Conservation (phyloP, 2,797 vertebrate genomes). For the Molossus molossus region DNA sequence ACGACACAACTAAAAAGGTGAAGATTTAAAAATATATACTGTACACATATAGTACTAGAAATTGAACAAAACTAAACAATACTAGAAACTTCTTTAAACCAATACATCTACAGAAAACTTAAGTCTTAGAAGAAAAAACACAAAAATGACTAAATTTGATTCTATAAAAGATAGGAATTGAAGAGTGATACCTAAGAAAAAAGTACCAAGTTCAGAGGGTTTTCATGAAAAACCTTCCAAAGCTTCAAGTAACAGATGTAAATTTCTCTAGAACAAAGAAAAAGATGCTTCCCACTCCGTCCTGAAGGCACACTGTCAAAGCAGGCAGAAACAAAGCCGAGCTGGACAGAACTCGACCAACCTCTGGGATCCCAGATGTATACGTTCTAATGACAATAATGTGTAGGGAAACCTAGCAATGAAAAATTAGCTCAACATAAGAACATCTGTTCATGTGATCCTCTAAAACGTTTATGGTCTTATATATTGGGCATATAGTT, state of each 20-base stretch:
- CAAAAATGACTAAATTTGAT: neutral
- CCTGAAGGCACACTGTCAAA: neutral
- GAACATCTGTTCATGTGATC: neutral
- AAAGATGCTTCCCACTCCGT: neutral
- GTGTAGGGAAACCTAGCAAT: neutral
- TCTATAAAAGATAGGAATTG: neutral
- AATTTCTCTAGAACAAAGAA: neutral
- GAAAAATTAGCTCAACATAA: slow-evolving; percentile 24
- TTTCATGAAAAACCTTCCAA: slow-evolving; percentile 13
- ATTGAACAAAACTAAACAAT: neutral
- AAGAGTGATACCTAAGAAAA: neutral
- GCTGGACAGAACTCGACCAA: neutral
- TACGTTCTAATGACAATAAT: no score
- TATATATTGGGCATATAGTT: neutral
- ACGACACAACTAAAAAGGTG: neutral
- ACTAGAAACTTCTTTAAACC: neutral
- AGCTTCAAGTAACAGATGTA: neutral
- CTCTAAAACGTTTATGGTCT: neutral
- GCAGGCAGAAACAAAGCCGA: neutral
- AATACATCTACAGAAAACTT: neutral
- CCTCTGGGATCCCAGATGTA: no score
- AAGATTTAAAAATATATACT: neutral
- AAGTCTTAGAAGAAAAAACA: neutral
- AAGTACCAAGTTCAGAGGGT: neutral
- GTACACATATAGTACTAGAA: neutral